Evolutionary conservation across 2,888 invertebrate species (phyloP).

Genomic region (Acleris literana): DNA sequence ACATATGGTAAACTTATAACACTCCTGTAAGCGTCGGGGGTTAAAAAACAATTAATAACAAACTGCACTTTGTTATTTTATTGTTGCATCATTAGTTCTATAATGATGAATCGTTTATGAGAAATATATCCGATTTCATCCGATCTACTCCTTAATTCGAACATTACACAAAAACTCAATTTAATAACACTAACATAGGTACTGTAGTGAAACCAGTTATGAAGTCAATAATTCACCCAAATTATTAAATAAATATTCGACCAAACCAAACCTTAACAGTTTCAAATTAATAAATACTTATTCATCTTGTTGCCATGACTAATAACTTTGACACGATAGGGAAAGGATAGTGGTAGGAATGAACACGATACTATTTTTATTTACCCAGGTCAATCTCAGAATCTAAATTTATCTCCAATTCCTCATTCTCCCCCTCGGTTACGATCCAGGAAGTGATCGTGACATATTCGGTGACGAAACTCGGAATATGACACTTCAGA

Average conservation of each 20-base stretch:
- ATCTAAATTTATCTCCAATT: conserved; percentile 78
- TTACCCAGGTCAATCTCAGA: conserved; percentile 73
- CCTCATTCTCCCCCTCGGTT: conserved; percentile 84
- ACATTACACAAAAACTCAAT: neutral
- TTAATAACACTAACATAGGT: too few species aligned
- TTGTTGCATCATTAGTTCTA: neutral
- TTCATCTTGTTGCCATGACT: neutral
- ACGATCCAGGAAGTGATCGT: conserved; percentile 93
- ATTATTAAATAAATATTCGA: neutral
- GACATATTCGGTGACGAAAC: conserved; percentile 96
- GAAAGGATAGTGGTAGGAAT: conserved; percentile 31
- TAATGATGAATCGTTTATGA: conserved; percentile 17
- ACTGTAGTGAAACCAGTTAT: neutral
- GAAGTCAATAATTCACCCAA: neutral
- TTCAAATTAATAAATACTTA: conserved; percentile 4
- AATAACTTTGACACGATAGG: conserved; percentile 2
- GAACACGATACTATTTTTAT: conserved; percentile 22
- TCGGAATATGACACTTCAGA: conserved; percentile 96
- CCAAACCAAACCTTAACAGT: neutral
- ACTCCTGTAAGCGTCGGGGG: too few species aligned
- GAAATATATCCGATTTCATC: conserved; percentile 15
- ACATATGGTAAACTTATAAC: too few species aligned
- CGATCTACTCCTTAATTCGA: neutral
- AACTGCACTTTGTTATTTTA: neutral
- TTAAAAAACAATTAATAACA: too few species aligned